Conservation (phyloP, 2,888 invertebrate species). For the Yponomeuta plumbellus region DNA sequence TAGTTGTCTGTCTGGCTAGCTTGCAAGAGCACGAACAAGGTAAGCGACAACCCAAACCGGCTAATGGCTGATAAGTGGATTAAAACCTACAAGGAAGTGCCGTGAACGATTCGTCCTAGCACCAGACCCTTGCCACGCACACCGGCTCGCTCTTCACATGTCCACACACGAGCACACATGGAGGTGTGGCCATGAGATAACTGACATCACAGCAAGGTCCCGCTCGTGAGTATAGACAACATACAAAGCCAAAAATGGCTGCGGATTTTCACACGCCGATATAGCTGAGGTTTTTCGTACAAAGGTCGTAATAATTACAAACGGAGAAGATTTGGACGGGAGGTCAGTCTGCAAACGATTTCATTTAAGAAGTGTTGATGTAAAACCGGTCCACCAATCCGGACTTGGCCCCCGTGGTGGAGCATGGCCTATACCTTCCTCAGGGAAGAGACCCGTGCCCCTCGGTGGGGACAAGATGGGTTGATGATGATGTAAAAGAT, state of each 20-base stretch:
- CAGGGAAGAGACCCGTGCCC: too few species aligned
- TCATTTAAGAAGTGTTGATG: too few species aligned
- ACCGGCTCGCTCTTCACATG: background rate
- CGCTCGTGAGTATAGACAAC: conserved; percentile 44
- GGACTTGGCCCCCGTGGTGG: too few species aligned
- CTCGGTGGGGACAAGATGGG: too few species aligned
- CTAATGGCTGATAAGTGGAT: conserved; percentile 49
- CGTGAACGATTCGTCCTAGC: conserved; percentile 63
- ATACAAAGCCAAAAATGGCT: conserved; percentile 25
- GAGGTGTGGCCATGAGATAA: conserved; percentile 65
- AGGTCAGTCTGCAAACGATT: background rate
- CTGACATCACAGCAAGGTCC: conserved; percentile 71
- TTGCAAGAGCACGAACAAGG: conserved; percentile 39
- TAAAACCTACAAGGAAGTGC: conserved; percentile 62
- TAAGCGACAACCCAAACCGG: conserved; percentile 43
- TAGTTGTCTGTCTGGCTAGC: background rate
- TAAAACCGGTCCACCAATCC: too few species aligned
- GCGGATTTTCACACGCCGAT: background rate
- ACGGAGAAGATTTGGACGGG: background rate
- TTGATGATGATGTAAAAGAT: too few species aligned
- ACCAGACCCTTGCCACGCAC: conserved; percentile 39
- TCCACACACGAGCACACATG: conserved; percentile 27
- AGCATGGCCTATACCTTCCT: too few species aligned
- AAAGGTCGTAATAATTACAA: background rate
- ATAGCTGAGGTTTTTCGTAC: background rate